Conservation (phyloP, 2,797 vertebrate species). For the Cynodonichthys magdalenae region DNA sequence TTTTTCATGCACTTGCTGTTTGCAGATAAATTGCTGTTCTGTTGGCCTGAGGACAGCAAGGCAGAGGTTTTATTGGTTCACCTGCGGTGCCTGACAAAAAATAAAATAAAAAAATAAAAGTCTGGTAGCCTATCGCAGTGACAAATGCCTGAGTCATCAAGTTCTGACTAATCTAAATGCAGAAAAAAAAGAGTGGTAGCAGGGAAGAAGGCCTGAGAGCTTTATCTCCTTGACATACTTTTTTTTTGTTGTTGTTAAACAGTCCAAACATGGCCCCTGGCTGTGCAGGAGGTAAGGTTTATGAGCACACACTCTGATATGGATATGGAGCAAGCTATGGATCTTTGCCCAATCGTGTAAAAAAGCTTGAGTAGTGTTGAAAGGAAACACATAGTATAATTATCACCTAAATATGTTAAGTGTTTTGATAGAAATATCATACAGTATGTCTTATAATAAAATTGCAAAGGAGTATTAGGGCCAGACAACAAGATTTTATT, state of each 20-base stretch:
- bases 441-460: no score
- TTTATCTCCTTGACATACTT: constrained; percentile 59
- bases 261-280: constrained; percentile 66
- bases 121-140: constrained; percentile 61
- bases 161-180: constrained; percentile 63
- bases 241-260: constrained; percentile 64
- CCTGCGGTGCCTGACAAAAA: constrained; percentile 61
- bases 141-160: constrained; percentile 73
- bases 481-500: no score
- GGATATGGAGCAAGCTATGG: no score
- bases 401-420: constrained; percentile 28
- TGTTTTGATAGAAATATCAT: no score
- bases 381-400: constrained; percentile 33
- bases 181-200: constrained; percentile 22
- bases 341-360: constrained; percentile 38
- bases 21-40: constrained; percentile 72
- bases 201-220: constrained; percentile 44
- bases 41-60: constrained; percentile 68
- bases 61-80: constrained; percentile 70
- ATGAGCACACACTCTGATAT: constrained; percentile 45
- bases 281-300: constrained; percentile 69
- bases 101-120: constrained; percentile 53
- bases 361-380: constrained; percentile 37
- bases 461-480: no score
- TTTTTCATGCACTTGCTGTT: constrained; percentile 45